A percentile compares a stretch with the other conserved stretches of the same genome.
Evolutionary conservation across 2,888 invertebrate genomes (phyloP).

Genomic region (Orchesella flavescens): DNA sequence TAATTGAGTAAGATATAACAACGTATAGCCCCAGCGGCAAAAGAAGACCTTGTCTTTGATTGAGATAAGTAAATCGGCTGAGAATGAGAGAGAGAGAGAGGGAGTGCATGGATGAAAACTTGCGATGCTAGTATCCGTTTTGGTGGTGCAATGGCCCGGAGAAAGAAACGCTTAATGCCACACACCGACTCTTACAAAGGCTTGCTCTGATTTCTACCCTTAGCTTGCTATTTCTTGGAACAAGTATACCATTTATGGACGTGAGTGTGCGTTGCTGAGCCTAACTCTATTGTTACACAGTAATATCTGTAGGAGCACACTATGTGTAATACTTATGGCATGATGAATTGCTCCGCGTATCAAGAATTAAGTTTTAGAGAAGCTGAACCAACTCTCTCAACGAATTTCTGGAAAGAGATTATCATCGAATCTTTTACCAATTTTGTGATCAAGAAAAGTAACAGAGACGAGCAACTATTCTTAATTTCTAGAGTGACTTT

Average conservation of each 20-base stretch:
- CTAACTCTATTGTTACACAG: too few species aligned
- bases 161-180: constrained; percentile 14
- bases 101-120: background rate
- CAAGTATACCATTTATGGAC: background rate
- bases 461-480: too few species aligned
- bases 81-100: too few species aligned
- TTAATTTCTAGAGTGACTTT: too few species aligned
- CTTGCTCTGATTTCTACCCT: too few species aligned
- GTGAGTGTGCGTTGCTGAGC: too few species aligned
- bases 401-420: background rate
- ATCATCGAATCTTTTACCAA: background rate
- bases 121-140: background rate
- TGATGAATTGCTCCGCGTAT: background rate
- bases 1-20: background rate
- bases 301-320: too few species aligned
- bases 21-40: background rate
- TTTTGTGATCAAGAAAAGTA: background rate
- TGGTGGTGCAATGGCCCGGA: constrained; percentile 23
- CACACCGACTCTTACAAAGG: background rate
- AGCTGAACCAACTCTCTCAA: background rate
- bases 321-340: background rate
- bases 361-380: background rate
- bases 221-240: background rate
- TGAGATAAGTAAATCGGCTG: background rate
- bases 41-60: background rate